These are phyloP conservation scores for Hozukius guyotensis DNA, from an alignment of 2,797 vertebrate species.

Conservation along the genomic window DNA sequence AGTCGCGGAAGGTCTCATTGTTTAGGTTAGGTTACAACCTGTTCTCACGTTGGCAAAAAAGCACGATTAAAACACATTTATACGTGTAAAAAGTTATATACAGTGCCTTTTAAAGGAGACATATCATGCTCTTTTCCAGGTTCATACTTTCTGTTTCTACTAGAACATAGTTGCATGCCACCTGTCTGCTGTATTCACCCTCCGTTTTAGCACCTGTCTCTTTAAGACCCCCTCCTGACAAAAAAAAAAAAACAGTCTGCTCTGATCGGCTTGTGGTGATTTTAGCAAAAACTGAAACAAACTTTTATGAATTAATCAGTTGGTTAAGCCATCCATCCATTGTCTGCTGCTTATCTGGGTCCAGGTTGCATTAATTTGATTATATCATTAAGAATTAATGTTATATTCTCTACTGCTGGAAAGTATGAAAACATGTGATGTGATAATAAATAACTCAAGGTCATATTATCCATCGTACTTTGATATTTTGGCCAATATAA, in stretches of 20 bases:
- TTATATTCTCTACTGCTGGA: neutral
- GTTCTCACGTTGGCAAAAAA: too few species aligned
- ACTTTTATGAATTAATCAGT: neutral
- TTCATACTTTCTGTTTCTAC: too few species aligned
- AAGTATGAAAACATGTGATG: neutral
- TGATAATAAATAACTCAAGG: neutral
- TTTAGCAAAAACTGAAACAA: neutral
- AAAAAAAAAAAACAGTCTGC: too few species aligned
- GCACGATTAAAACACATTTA: too few species aligned
- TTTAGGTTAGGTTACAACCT: too few species aligned
- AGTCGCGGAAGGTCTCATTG: too few species aligned
- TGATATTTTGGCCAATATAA: neutral
- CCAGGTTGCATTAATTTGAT: neutral
- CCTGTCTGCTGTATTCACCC: too few species aligned
- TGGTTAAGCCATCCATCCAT: neutral
- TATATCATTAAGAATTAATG: neutral
- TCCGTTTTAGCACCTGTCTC: neutral
- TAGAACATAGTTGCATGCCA: too few species aligned
- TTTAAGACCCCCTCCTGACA: neutral
- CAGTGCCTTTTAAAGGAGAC: too few species aligned
- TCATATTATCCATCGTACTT: neutral
- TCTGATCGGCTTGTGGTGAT: neutral
- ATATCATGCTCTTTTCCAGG: too few species aligned
- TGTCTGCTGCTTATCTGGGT: neutral
- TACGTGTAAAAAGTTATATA: too few species aligned